Conservation (phyloP, 2,797 vertebrate species). For the Percopsis omiscomaycus region DNA sequence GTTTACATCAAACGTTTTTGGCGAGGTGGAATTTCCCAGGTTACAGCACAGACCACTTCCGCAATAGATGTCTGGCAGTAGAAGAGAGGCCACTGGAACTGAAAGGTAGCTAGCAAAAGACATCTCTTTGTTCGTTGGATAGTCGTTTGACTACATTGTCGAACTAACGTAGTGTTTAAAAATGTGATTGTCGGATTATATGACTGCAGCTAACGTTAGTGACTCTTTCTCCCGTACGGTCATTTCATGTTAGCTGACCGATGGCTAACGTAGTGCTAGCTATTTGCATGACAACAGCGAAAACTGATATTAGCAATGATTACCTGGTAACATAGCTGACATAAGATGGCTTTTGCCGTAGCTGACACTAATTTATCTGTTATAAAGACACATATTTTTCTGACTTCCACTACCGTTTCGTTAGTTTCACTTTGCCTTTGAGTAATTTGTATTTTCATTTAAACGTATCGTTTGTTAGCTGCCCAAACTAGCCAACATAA, state of each 20-base stretch:
- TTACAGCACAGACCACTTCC: constrained; percentile 81
- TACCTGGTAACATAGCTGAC: constrained; percentile 64
- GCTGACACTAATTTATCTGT: constrained; percentile 29
- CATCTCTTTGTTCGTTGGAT: constrained; percentile 51
- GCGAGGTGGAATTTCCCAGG: constrained; percentile 84
- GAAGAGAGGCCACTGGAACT: constrained; percentile 72
- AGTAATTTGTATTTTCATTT: background rate
- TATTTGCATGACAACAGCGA: constrained; percentile 80
- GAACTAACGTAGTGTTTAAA: constrained; percentile 8
- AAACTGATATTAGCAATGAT: constrained; percentile 74
- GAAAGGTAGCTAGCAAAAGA: constrained; percentile 65
- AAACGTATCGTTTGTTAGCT: constrained; percentile 21
- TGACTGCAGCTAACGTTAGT: constrained; percentile 7
- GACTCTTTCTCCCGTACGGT: constrained; percentile 52
- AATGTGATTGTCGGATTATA: constrained; percentile 19
- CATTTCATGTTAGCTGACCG: constrained; percentile 62
- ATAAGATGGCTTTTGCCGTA: constrained; percentile 35
- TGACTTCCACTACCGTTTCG: constrained; percentile 8
- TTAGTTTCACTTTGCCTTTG: constrained; percentile 7
- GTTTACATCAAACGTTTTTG: constrained; percentile 76
- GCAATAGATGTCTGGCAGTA: constrained; percentile 73
- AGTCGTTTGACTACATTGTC: constrained; percentile 27
- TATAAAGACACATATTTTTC: background rate
- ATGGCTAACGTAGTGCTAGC: constrained; percentile 69
- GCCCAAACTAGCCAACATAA: constrained; percentile 44